Conservation (phyloP, 2,888 invertebrate species). For the Cacoxenus indagator region DNA sequence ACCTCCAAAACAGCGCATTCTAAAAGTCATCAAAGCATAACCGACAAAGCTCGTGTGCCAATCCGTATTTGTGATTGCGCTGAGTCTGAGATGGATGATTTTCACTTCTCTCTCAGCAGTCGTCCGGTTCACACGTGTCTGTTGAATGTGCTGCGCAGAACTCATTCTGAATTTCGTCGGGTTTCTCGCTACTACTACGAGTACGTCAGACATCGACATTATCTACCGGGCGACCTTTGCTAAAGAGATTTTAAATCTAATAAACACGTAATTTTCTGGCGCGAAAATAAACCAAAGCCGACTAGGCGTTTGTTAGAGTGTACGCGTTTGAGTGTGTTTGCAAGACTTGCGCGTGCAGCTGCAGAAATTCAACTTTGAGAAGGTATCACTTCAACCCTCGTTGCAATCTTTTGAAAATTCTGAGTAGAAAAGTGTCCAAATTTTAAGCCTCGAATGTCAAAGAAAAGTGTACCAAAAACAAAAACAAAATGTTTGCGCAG, state of each 20-base stretch:
- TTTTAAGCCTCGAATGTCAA: not conserved
- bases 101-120: not conserved
- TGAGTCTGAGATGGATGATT: not conserved
- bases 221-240: not conserved
- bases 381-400: not conserved
- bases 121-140: not conserved
- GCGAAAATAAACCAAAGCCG: not conserved
- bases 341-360: not conserved
- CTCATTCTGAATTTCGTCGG: not conserved
- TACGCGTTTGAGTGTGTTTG: not conserved
- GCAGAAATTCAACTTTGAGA: not conserved
- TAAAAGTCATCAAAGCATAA: not conserved
- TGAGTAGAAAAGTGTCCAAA: not conserved
- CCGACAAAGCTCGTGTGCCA: not conserved
- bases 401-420: not conserved
- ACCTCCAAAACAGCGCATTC: not conserved
- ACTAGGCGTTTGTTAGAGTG: not conserved
- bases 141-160: not conserved
- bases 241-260: not conserved
- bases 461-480: too few species aligned
- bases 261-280: slow-evolving; percentile 1
- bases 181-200: not conserved
- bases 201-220: not conserved
- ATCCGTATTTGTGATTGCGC: not conserved
- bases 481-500: too few species aligned